A percentile compares a stretch with the other conserved stretches of the same genome.
Conservation (phyloP, 2,888 invertebrate species). For the Macrophya annulata region DNA sequence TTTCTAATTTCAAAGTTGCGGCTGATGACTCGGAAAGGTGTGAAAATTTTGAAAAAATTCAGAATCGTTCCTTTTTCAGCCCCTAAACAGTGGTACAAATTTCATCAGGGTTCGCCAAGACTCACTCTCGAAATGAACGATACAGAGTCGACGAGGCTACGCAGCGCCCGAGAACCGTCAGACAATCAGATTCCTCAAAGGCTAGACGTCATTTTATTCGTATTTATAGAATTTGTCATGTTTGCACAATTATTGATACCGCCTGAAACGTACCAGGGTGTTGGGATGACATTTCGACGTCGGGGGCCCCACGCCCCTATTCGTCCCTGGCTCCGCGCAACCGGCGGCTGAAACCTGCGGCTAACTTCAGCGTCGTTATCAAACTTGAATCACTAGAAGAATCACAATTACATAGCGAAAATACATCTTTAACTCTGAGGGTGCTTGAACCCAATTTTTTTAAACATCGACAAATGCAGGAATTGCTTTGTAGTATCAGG, state of each 20-base stretch:
- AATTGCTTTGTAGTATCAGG: too few species aligned
- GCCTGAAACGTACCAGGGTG: background rate
- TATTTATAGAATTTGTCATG: background rate
- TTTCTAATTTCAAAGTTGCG: background rate
- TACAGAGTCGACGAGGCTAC: background rate
- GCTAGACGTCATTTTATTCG: background rate
- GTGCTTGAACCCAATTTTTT: too few species aligned
- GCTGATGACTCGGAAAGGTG: slow-evolving; percentile 1
- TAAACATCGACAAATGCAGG: too few species aligned
- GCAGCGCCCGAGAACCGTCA: background rate
- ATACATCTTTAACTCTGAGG: too few species aligned
- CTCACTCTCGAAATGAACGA: background rate
- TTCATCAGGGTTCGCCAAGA: background rate
- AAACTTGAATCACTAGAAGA: too few species aligned
- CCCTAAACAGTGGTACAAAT: background rate
- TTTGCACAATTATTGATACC: background rate
- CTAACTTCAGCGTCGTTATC: background rate
- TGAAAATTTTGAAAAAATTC: background rate
- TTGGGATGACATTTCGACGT: background rate
- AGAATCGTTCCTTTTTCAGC: background rate
- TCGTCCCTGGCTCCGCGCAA: slow-evolving; percentile 2
- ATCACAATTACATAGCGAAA: too few species aligned
- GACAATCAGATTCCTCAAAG: too few species aligned
- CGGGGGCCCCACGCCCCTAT: slow-evolving; percentile 13
- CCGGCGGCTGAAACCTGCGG: slow-evolving; percentile 18